Conservation (phyloP, 1,140 invertebrate genomes). For the Drosophila yakuba region DNA sequence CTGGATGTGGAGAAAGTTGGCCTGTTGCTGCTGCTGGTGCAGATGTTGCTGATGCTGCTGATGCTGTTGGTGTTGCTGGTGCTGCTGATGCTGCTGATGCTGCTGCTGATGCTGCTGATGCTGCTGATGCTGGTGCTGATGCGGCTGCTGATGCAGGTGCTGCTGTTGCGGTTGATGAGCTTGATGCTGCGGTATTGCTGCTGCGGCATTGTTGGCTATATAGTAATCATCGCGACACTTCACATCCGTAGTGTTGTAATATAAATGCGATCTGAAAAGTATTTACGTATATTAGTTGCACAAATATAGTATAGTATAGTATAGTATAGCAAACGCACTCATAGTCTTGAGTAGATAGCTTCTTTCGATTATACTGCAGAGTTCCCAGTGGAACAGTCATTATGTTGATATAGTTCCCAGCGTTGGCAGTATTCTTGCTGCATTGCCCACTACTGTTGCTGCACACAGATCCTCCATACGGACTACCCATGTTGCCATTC, state of each 20-base stretch:
- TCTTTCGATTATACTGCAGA: conserved; percentile 81
- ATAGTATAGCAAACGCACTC: conserved; percentile 64
- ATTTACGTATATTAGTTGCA: neutral
- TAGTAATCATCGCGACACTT: conserved; percentile 82
- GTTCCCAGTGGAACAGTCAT: conserved; percentile 78
- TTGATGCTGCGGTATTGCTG: conserved; percentile 31
- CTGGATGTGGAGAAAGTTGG: conserved; percentile 55
- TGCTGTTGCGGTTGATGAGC: conserved; percentile 40
- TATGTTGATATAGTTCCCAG: conserved; percentile 80
- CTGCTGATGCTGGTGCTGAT: conserved; percentile 24
- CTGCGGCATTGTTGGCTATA: conserved; percentile 43
- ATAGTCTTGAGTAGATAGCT: conserved; percentile 76
- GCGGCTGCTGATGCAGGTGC: conserved; percentile 26
- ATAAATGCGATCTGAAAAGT: conserved; percentile 67
- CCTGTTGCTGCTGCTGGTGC: conserved; percentile 37
- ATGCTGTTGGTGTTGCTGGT: conserved; percentile 33
- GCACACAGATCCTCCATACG: conserved; percentile 47
- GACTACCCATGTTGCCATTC: conserved; percentile 39
- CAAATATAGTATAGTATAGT: neutral
- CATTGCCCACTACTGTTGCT: conserved; percentile 60
- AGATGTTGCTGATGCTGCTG: conserved; percentile 35
- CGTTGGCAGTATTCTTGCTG: conserved; percentile 52
- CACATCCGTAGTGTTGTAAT: conserved; percentile 75
- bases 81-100: conserved; percentile 47
- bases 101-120: conserved; percentile 47